Evolutionary conservation across 2,888 invertebrate species (phyloP), one percentile per base, ranked within the genome.

Genomic region (Pandemis cinnamomeana): DNA sequence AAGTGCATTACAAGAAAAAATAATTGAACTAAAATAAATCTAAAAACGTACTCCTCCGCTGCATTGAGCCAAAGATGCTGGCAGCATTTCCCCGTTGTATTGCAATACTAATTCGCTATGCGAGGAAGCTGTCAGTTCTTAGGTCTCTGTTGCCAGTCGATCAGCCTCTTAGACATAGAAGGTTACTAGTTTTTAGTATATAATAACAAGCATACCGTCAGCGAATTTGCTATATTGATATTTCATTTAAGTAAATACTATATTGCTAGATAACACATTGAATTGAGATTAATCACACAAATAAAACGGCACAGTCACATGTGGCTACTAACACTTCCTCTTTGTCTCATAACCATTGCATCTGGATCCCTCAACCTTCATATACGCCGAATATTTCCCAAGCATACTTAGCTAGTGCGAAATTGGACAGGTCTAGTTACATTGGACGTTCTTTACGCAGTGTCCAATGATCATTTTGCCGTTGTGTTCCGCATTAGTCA

Each of bases 291-390:
- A 63, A 58, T 55, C 46, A 58, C 58, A 46, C n/a, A 13, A 53
- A 67, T 67, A 67, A 53, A 58, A 41, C 58, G 63, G 58, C 42
- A 36, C 20, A 41, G n/a, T 13, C 7, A 63, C 48, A 68, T 62
- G 51, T 60, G 41, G 10, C 67, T n/a, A 41, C 42, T 36, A 44
- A 8, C 41, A 53, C 51, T 72, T 70, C 69, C 69, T 60, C 61
- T 68, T 73, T 70, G 73, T 73, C 15, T 66, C 53, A 36, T 46
- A 61, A 71, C 74, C 67, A 71, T 36, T 62, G 11, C 2, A n/a
- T 7, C 36, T 20, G 46, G 70, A 62, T 2, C 67, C 46, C 27
- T 36, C n/a, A 36, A 44, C 60, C 27, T 70, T 53, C 66, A 55
- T 46, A 53, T 55, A 67, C 53, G 36, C 44, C 27, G 27, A 11